phyloP scores from a whole-genome alignment of 1,140 invertebrate species.

The Littorina saxatilis region DNA sequence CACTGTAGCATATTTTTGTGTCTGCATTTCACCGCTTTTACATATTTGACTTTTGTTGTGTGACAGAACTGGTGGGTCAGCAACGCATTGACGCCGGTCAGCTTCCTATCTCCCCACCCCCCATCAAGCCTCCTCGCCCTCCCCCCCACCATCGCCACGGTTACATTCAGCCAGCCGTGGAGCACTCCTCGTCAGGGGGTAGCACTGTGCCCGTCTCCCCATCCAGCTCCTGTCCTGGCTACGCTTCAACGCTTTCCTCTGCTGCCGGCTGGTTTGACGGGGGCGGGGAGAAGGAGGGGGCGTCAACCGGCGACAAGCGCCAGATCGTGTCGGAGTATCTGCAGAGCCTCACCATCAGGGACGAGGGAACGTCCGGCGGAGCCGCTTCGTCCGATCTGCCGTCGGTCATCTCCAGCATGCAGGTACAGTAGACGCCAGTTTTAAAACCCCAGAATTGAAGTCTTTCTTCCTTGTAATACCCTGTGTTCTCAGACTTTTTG shows the following conservation, averaged over 20 bases:
- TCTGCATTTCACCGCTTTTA: neutral
- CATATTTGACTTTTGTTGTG: too few species aligned
- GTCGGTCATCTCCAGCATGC: neutral
- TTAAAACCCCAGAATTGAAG: too few species aligned
- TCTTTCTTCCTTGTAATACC: too few species aligned
- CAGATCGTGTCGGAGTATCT: neutral
- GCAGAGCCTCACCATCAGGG: neutral
- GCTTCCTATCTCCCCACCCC: neutral
- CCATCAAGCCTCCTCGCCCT: neutral
- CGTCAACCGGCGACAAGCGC: neutral
- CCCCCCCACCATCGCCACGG: neutral
- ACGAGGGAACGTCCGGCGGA: neutral
- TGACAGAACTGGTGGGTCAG: neutral
- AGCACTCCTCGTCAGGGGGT: neutral
- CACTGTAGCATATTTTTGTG: neutral
- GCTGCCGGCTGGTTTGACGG: neutral
- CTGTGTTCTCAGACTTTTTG: too few species aligned
- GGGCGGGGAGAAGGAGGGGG: neutral
- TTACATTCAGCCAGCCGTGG: neutral
- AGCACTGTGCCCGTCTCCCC: neutral
- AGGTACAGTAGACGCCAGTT: too few species aligned
- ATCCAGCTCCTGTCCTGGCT: neutral
- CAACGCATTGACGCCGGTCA: neutral
- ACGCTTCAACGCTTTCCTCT: neutral
- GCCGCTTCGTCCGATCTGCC: neutral